phyloP scores from a whole-genome alignment of 2,888 invertebrate genomes.

The Pediacus dermestoides region DNA sequence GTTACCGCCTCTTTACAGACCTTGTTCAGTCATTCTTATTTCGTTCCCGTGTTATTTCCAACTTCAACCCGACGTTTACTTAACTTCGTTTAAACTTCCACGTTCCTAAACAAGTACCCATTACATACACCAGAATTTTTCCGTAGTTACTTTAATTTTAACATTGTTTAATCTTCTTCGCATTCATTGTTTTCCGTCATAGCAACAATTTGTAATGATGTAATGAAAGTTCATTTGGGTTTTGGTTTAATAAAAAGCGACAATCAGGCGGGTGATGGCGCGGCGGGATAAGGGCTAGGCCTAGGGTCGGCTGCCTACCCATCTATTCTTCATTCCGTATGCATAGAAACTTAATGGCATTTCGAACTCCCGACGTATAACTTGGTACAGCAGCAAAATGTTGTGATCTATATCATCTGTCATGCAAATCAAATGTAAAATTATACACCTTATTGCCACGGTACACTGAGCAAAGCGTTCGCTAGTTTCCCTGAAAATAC shows the following conservation, averaged over 20 bases:
- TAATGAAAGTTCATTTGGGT: too few relatives aligned
- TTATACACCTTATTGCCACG: conserved; percentile 49
- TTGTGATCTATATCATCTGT: conserved; percentile 49
- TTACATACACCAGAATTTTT: conserved; percentile 28
- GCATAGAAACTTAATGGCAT: conserved; percentile 51
- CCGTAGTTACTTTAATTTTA: too few relatives aligned
- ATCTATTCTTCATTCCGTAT: conserved; percentile 49
- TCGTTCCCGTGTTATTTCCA: conserved; percentile 41
- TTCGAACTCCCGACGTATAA: conserved; percentile 48
- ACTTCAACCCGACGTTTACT: conserved; percentile 42
- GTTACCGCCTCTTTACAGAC: conserved; percentile 42
- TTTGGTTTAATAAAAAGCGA: too few relatives aligned
- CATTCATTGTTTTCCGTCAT: too few relatives aligned
- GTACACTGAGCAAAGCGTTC: conserved; percentile 37
- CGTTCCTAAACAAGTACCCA: conserved; percentile 38
- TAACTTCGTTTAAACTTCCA: conserved; percentile 41
- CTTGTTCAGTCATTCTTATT: conserved; percentile 43
- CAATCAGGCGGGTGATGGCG: too few relatives aligned
- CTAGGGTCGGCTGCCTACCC: too few relatives aligned
- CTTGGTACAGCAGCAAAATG: conserved; percentile 47
- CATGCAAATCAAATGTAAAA: conserved; percentile 51
- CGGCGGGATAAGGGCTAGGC: too few relatives aligned
- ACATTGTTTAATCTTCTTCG: too few relatives aligned
- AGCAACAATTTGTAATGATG: too few relatives aligned
- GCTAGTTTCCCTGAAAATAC: conserved; percentile 41